Base-by-base conservation (phyloP, 2,797 vertebrate species). In the Arnoldichthys spilopterus region DNA sequence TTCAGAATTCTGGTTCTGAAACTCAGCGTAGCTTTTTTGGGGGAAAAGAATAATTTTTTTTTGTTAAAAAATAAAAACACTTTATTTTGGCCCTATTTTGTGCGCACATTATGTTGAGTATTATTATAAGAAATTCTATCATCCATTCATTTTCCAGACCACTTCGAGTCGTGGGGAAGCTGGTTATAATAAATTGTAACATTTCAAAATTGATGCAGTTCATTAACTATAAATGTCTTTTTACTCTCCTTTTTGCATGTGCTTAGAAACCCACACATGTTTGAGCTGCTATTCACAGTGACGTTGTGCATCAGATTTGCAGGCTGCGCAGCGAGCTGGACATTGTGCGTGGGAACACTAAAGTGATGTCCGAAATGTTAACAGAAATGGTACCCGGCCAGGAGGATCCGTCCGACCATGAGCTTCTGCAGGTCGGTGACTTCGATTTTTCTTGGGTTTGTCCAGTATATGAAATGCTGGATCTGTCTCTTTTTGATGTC, bases 341-440 rank as follows among this genome's bases (percentile, higher is more conserved):
- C 62, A 91, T 99, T 22, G 98, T 99, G 73, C 97, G 97, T 72
- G 97, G 97, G 80, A 99, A 99, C 89, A 96, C 96, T 0, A 98
- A 98, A 84, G 98, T 99, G 87, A 98, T 99, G 97, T 99, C 98
- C 0, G 98, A 99, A 93, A 99, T 99, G 97, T 87, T 99, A 82
- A 98, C 96, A 0, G 97, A 99, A 91, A 97, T 99, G 96, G 95
- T 98, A 8, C 97, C 98, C 0, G 98, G 97, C 59, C 96, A 99
- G 85, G 98, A 98, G 78, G 97, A 98, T 18, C 91, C 96, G 0
- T 98, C 97, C 0, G 98, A 99, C 84, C 96, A 97, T 16, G 97
- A 99, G 81, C 89, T 99, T 66, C 89, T 99, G 2, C 98, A 99
- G 96, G 98, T 94, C 82, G 20, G 63, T 66, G 30, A 45, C 28